These are phyloP conservation scores for Noctuana brunneofusca DNA, from an alignment of 2,888 invertebrate species.

Conservation along the genomic window DNA sequence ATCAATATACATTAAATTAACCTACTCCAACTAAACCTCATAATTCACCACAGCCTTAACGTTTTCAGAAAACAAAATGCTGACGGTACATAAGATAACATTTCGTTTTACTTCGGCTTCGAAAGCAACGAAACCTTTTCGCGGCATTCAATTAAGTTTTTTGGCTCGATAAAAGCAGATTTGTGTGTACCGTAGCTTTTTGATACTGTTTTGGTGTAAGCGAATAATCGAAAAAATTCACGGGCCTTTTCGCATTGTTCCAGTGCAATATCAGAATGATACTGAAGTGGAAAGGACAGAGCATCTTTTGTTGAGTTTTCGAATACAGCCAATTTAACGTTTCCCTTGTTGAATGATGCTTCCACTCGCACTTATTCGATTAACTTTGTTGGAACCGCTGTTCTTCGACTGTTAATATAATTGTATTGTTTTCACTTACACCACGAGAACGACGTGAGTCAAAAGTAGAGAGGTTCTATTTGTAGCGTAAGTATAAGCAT, in stretches of 20 bases:
- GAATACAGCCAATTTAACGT: background rate
- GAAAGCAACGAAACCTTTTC: background rate
- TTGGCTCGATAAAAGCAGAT: conserved; percentile 16
- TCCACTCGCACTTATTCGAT: too few species aligned
- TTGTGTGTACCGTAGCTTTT: conserved; percentile 8
- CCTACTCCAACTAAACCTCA: background rate
- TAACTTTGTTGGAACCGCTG: too few species aligned
- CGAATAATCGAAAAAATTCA: background rate
- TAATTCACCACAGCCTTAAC: background rate
- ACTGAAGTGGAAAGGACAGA: background rate
- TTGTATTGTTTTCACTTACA: too few species aligned
- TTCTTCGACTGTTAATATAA: too few species aligned
- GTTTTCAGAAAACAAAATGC: background rate
- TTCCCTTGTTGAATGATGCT: background rate
- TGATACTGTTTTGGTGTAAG: conserved; percentile 4
- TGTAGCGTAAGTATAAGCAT: too few species aligned
- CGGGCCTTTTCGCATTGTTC: background rate
- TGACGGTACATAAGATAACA: conserved; percentile 15
- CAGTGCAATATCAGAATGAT: background rate
- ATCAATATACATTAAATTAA: background rate
- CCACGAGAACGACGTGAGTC: too few species aligned
- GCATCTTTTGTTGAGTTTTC: background rate
- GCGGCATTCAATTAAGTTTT: conserved; percentile 11
- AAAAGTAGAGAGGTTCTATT: too few species aligned
- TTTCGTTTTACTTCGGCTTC: conserved; percentile 7